phyloP scores from a whole-genome alignment of 2,113 vertebrate species.

The Carassius carassius region DNA sequence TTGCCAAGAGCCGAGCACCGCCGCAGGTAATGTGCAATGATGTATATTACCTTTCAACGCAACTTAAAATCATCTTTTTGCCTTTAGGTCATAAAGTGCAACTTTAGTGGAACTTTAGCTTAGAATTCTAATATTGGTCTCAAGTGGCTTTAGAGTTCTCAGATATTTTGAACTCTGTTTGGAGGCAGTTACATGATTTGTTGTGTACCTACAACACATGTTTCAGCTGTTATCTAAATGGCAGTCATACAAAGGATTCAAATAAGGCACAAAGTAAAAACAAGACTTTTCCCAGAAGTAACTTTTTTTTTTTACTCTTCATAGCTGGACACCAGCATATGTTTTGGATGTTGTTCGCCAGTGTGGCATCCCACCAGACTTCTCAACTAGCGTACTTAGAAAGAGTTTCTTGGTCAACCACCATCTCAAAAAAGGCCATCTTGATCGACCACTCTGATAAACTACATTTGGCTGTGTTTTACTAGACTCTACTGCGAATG shows the following conservation, averaged over 20 bases:
- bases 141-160: neutral
- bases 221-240: neutral
- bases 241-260: neutral
- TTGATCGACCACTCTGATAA: neutral
- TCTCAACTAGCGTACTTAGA: neutral
- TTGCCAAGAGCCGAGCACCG: conserved; percentile 70
- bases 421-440: neutral
- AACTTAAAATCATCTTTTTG: conserved; percentile 1
- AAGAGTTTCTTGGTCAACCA: neutral
- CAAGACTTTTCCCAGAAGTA: neutral
- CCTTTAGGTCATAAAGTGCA: conserved; percentile 4
- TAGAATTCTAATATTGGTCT: neutral
- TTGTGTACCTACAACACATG: neutral
- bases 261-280: neutral
- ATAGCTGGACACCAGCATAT: neutral
- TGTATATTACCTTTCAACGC: neutral
- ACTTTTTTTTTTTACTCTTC: neutral
- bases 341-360: neutral
- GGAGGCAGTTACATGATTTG: neutral
- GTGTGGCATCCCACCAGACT: neutral
- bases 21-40: conserved; percentile 75
- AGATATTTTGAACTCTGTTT: neutral
- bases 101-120: conserved; percentile 1
- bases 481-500: neutral
- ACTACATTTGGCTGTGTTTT: neutral